Evolutionary conservation across 1,140 invertebrate genomes (phyloP).

Genomic region (Antheraea pernyi): DNA sequence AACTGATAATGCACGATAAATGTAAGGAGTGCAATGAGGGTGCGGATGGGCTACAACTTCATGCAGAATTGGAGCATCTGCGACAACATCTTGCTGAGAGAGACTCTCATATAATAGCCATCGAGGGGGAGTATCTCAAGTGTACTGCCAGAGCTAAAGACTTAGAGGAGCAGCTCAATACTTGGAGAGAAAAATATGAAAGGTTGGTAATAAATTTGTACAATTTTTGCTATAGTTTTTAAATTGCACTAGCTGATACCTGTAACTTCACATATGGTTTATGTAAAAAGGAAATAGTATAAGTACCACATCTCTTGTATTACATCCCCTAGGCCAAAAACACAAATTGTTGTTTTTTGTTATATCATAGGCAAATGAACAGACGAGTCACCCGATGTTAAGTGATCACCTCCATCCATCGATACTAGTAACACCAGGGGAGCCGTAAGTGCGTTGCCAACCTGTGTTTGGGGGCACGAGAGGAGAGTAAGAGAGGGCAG

Average conservation of each 20-base stretch:
- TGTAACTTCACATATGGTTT: too few species aligned
- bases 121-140: conserved; percentile 92
- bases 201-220: conserved; percentile 74
- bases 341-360: too few species aligned
- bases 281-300: too few species aligned
- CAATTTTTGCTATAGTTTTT: not conserved
- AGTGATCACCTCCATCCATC: too few species aligned
- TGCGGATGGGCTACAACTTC: conserved; percentile 84
- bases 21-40: conserved; percentile 68
- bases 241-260: not conserved
- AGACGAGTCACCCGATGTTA: too few species aligned
- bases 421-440: too few species aligned
- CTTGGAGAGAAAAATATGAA: conserved; percentile 96
- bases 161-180: conserved; percentile 90
- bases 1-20: conserved; percentile 50
- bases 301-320: too few species aligned
- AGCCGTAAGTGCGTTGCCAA: too few species aligned
- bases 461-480: too few species aligned
- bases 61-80: conserved; percentile 93
- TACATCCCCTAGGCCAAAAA: too few species aligned
- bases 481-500: too few species aligned
- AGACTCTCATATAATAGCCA: conserved; percentile 89
- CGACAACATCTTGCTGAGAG: conserved; percentile 89
- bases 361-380: too few species aligned
- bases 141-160: conserved; percentile 89